Base-by-base conservation (phyloP, 2,888 invertebrate genomes). In the Andrena praecox region DNA sequence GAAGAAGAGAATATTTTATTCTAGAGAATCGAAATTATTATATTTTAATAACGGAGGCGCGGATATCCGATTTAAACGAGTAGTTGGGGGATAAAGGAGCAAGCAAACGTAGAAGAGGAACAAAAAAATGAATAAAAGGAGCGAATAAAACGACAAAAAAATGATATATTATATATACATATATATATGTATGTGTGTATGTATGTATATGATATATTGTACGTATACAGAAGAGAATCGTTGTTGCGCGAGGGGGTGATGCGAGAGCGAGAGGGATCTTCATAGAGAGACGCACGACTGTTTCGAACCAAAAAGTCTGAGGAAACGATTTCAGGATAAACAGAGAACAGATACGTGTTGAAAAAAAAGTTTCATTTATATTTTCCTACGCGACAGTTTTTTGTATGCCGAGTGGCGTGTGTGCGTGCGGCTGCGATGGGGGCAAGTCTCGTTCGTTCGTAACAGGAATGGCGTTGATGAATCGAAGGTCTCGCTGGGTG, bases 1-100 rank as follows among this genome's bases (percentile, higher is more conserved):
- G 71, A 48, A 76, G 52, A 75, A 66, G 67, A 77, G 54, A 69
- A 78, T 85, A 89, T 87, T 90, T 86, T 90, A 85, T 81, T 69
- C 67, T 82, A 84, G 80, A 83, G 70, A 88, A 85, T 89, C 83
- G 81, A 92, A 89, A 91, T 91, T 89, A 89, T 91, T 91, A 87
- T 91, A 91, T 91, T 91, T 91, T 91, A 90, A 71, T 90, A 91
- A 87, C 71, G 60, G 80, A 72, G 70, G 42, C 75, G 80, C 62
- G 78, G 64, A 71, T 84, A 79, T 70, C 59, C 73, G 77, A 78
- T 85, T 84, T 79, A 82, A 42, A 73, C 68, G 72, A 29, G 33
- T 82, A 73, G 73, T 48, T 67, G 24, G 75, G 56, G n/a, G 31
- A 71, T 42, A 27, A 6, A 42, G 29, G 56, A 80, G 48, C 12